Evolutionary conservation across 2,113 vertebrate species (phyloP).

Genomic region (Henicopernis longicauda): DNA sequence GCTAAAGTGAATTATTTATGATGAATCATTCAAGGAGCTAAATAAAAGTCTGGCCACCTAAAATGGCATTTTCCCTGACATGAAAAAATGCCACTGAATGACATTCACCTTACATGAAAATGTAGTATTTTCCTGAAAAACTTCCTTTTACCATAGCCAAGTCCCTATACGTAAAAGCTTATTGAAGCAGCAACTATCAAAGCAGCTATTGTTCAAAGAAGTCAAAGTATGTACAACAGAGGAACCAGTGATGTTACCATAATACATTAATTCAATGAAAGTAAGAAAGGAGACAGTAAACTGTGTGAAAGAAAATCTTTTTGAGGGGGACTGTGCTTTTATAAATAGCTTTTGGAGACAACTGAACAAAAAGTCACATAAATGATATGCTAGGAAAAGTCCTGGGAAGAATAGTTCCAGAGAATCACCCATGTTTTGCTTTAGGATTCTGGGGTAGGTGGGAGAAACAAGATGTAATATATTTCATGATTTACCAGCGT

Average conservation of each 20-base stretch:
- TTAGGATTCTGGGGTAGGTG: background rate
- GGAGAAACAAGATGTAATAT: background rate
- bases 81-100: background rate
- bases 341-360: background rate
- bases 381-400: rapidly evolving
- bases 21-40: background rate
- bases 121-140: background rate
- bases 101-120: background rate
- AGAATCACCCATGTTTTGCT: background rate
- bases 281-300: background rate
- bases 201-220: background rate
- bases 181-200: background rate
- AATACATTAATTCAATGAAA: background rate
- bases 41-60: background rate
- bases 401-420: background rate
- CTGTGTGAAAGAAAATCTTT: background rate
- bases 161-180: background rate
- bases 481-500: background rate
- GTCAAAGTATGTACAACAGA: background rate
- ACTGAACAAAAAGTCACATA: background rate
- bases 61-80: background rate
- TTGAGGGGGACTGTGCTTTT: background rate
- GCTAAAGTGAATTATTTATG: background rate
- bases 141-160: background rate
- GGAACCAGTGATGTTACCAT: background rate